phyloP scores from a whole-genome alignment of 2,888 invertebrate genomes.

The Acrobasis consociella region DNA sequence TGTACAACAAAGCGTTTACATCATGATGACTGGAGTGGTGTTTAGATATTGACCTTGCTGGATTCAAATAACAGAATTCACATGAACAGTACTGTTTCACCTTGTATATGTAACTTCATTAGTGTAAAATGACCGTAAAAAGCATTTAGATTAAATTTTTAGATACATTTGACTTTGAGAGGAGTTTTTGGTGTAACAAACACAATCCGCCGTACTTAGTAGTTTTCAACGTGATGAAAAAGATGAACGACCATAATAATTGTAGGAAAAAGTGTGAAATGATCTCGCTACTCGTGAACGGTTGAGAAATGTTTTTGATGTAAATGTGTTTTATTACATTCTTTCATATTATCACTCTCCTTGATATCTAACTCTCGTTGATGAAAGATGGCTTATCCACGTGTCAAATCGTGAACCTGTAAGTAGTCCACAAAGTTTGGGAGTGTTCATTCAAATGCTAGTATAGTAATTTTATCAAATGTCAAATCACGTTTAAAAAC shows the following conservation, averaged over 20 bases:
- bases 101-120: slow-evolving; percentile 14
- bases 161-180: slow-evolving; percentile 4
- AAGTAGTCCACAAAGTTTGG: no score
- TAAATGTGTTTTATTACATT: no score
- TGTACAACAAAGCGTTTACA: not conserved
- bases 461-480: slow-evolving; percentile 32
- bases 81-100: slow-evolving; percentile 15
- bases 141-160: not conserved
- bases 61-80: slow-evolving; percentile 7
- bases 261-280: slow-evolving; percentile 2
- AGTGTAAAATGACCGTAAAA: slow-evolving; percentile 17
- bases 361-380: not conserved
- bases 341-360: not conserved
- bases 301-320: not conserved
- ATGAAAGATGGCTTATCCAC: no score
- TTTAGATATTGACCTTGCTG: slow-evolving; percentile 16
- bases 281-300: not conserved
- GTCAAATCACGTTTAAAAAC: slow-evolving; percentile 29
- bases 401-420: no score
- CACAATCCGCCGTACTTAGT: not conserved
- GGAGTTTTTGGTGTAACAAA: not conserved
- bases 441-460: no score
- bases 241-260: not conserved
- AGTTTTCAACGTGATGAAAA: not conserved
- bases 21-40: not conserved